Base-by-base conservation (phyloP, 1,140 invertebrate species). In the Potamilus streckersoni region DNA sequence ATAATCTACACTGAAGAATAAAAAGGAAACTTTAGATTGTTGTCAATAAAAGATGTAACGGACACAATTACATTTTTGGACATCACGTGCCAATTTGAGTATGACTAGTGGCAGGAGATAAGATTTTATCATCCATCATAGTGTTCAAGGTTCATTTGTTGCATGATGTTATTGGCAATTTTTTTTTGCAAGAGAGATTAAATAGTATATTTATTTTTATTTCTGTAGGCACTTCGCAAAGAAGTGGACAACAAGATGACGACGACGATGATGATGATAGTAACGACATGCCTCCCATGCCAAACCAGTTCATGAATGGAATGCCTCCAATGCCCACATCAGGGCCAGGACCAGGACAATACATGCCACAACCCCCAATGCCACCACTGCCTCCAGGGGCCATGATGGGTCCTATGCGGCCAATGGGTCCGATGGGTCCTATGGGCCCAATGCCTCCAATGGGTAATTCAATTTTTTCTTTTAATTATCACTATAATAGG, bases 401-500 rank as follows among this genome's bases (percentile, higher is more conserved):
- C 31, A 71, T 23, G 70, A 75, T 79, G 85, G 90, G 92, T 62
- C 68, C 75, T n/a, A 83, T 85, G 81, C 78, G 79, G 31, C 84
- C 82, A 23, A 81, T 79, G 69, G 79, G 80, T 59, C 77, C 80
- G 16, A 80, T 79, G 71, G 80, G 73, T n/a, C 83, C 82, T 57
- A 82, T 85, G 75, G 80, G 80, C 5, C 80, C 81, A 56, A 80
- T 82, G 20, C 84, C 84, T 23, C 83, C 80, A 19, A 84, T 86
- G 83, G 81, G 81, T 75, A 77, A 68, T 63, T 76, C 19, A 49
- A 14, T 31, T 74, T 16, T 3, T 27, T 23, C 19, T n/a, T 62
- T n/a, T 62, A 19, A 62, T 19, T 19, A n/a, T 62, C 19, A 12
- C 20, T 19, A 23, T n/a, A 14, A 11, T 62, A 11, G 38, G 38